Evolutionary conservation across 2,797 vertebrate genomes (phyloP).

Genomic region (Linurgus olivaceus): DNA sequence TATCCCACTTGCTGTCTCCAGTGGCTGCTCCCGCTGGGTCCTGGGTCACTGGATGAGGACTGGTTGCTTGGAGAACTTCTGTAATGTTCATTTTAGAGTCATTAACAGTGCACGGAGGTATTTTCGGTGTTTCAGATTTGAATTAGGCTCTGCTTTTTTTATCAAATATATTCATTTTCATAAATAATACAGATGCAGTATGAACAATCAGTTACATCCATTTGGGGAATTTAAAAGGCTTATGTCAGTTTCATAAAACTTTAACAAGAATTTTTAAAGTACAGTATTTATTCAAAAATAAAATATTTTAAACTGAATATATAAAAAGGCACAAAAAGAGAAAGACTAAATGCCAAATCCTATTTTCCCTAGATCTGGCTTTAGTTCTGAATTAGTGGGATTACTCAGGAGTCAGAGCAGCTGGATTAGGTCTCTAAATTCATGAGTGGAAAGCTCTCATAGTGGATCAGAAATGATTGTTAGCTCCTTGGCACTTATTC

Average conservation of each 20-base stretch:
- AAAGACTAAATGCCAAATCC: background rate
- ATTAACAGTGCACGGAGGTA: constrained; percentile 72
- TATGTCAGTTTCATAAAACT: background rate
- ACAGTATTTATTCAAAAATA: background rate
- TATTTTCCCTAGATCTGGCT: background rate
- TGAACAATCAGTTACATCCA: background rate
- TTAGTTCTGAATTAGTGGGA: background rate
- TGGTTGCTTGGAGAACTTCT: constrained; percentile 97
- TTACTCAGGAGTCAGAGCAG: background rate
- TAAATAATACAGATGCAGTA: background rate
- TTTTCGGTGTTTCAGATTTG: constrained; percentile 69
- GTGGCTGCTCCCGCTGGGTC: constrained; percentile 86
- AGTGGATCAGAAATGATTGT: background rate
- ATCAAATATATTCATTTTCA: background rate
- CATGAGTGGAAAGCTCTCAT: background rate
- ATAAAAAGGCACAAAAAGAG: background rate
- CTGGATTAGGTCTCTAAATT: background rate
- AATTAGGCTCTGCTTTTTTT: constrained; percentile 32
- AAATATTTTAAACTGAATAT: background rate
- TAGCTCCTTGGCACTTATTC: background rate
- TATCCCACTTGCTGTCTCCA: constrained; percentile 93
- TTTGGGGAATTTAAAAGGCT: background rate
- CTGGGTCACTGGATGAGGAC: constrained; percentile 95
- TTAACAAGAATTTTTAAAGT: background rate
- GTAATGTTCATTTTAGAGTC: constrained; percentile 78